Conservation (phyloP, 64 coral and sea anemone species). For the Montipora foliosa region DNA sequence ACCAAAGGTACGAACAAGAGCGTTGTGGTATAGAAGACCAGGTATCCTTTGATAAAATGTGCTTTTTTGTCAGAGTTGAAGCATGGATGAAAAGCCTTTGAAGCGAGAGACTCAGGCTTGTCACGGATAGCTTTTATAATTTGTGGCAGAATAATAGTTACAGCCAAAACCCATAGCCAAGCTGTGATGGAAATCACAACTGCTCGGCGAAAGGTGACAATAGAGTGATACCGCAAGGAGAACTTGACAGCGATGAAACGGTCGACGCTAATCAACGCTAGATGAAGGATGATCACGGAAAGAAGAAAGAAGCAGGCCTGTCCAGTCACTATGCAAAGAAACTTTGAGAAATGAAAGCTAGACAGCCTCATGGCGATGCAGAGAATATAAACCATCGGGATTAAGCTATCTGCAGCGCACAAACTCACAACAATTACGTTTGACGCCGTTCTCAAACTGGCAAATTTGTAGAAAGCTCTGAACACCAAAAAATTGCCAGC, state of each 20-base stretch:
- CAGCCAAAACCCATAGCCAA: background rate
- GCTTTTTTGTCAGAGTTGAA: background rate
- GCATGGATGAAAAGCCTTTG: background rate
- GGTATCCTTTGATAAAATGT: background rate
- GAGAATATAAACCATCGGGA: background rate
- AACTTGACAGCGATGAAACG: slow-evolving; percentile 13
- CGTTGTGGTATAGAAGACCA: background rate
- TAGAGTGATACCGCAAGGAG: background rate
- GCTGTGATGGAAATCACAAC: background rate
- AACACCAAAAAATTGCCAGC: slow-evolving; percentile 2
- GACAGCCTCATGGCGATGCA: background rate
- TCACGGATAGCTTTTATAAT: background rate
- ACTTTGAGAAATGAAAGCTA: background rate
- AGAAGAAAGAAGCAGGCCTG: background rate
- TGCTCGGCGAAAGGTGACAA: background rate
- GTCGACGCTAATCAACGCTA: background rate
- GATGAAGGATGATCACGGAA: background rate
- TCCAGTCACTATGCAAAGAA: background rate
- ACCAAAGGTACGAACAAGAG: background rate
- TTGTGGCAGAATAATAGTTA: background rate
- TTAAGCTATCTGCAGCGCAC: slow-evolving; percentile 1
- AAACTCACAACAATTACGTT: slow-evolving; percentile 43
- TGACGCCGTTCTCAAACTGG: slow-evolving; percentile 7
- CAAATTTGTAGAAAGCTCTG: background rate
- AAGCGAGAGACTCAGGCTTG: too few relatives aligned